Base-by-base conservation (phyloP, 2,113 vertebrate species). In the Donacobius atricapilla region DNA sequence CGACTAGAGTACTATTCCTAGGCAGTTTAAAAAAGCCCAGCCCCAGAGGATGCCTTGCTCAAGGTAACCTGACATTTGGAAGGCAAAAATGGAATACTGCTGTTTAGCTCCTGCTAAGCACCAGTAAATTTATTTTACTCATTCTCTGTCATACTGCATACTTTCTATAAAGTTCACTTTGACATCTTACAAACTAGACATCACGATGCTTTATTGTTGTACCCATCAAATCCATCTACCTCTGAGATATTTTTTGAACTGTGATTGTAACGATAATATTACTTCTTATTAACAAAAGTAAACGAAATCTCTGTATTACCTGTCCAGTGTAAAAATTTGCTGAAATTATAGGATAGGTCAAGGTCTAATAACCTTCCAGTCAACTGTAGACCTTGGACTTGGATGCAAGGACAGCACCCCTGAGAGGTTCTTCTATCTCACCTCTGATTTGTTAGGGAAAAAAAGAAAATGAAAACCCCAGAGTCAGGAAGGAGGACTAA, bases 31-130 rank as follows among this genome's bases (percentile, higher is more conserved):
- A 89, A 89, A 87, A 82, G 16, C 20, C 15, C 35, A 69, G 19
- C 6, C n/a, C 22, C n/a, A 7, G 28, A 83, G 17, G 10, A 28
- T 68, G 24, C 7, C 28, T 86, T 83, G 28, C 33, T 90, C 72
- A 96, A 90, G 72, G 76, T 95, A 88, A 90, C 68, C 79, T 66
- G 33, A 39, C 20, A 53, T 70, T 90, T 83, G 71, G 54, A 83
- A 94, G 50, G 24, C 0, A 2, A 56, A 93, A 88, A 28, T 87
- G 66, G 44, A 93, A 78, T 39, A 31, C 10, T 86, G 39, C 56
- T 87, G 40, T 61, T 95, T 87, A 96, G 83, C 53, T 95, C 44
- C 90, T 82, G 64, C 69, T 93, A 96, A 96, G 72, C 48, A 93
- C 21, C 0, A 2, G 21, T 75, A 56, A 88, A 44, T 77, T 90